Percentiles rank a stretch among this genome's conserved stretches.
phyloP scores from a whole-genome alignment of 1,140 invertebrate genomes.

The Dufourea novaeangliae region DNA sequence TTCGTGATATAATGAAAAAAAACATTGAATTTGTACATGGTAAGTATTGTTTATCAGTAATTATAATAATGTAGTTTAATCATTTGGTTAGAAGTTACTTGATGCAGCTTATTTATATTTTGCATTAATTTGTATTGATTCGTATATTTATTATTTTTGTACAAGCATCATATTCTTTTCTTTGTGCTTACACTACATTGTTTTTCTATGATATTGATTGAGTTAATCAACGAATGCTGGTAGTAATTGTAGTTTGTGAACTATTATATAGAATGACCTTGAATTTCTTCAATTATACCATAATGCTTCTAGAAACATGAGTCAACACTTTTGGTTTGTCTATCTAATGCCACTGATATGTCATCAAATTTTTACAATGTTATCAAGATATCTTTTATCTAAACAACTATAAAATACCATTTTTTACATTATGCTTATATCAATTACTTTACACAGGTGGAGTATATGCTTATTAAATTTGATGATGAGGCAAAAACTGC shows the following conservation, averaged over 20 bases:
- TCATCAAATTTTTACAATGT: background rate
- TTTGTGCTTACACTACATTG: background rate
- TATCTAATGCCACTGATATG: background rate
- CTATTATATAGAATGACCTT: conserved; percentile 23
- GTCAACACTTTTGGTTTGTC: conserved; percentile 19
- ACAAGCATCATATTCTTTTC: background rate
- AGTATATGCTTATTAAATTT: conserved; percentile 98
- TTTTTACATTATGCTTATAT: conserved; percentile 14
- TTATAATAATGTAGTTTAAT: background rate
- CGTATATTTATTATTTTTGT: background rate
- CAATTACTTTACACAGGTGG: conserved; percentile 84
- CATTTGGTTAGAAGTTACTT: background rate
- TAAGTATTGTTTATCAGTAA: background rate
- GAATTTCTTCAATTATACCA: conserved; percentile 8
- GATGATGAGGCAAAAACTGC: conserved; percentile 93
- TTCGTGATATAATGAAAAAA: background rate
- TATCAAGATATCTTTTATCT: background rate
- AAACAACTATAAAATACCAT: background rate
- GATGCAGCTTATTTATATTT: background rate
- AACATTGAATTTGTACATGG: background rate
- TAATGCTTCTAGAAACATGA: conserved; percentile 12
- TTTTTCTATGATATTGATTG: background rate
- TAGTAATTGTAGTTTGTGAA: background rate
- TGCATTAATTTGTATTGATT: background rate
- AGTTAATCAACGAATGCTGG: background rate